Percentiles rank a stretch among this genome's conserved stretches.
Evolutionary conservation across 2,113 vertebrate genomes (phyloP).

Genomic region (Otis tarda): DNA sequence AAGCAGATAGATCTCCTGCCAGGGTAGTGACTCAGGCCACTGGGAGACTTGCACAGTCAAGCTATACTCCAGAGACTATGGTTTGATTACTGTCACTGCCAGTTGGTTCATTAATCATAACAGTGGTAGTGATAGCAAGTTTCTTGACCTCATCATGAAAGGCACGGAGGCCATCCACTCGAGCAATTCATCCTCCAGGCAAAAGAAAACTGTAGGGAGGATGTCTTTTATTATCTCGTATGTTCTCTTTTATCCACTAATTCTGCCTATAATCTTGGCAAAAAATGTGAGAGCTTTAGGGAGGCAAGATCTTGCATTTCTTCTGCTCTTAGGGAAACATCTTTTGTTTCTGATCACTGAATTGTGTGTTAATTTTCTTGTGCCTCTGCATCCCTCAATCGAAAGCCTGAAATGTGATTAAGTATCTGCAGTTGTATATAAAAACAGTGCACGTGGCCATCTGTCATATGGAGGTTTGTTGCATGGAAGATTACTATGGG

Average conservation of each 20-base stretch:
- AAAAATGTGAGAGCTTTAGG: conserved; percentile 34
- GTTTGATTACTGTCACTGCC: conserved; percentile 65
- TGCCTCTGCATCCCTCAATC: background rate
- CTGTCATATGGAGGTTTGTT: background rate
- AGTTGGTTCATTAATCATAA: conserved; percentile 68
- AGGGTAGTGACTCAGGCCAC: conserved; percentile 40
- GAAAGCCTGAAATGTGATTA: background rate
- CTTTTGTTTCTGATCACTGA: conserved; percentile 18
- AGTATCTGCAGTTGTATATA: background rate
- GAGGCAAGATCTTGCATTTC: background rate
- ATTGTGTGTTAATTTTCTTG: background rate
- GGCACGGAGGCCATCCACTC: conserved; percentile 57
- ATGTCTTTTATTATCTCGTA: conserved; percentile 51
- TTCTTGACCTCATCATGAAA: conserved; percentile 71
- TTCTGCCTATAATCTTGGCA: conserved; percentile 35
- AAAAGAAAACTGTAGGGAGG: conserved; percentile 48
- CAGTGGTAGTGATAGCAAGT: conserved; percentile 64
- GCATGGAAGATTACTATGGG: background rate
- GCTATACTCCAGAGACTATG: conserved; percentile 34
- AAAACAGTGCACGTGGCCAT: background rate
- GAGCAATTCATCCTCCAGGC: conserved; percentile 61
- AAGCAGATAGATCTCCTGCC: conserved; percentile 44
- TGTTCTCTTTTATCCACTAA: conserved; percentile 49
- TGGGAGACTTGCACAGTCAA: background rate
- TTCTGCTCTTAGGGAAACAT: conserved; percentile 18